A percentile compares a stretch with the other conserved stretches of the same genome.
These are phyloP conservation scores for Gadus chalcogrammus DNA, from an alignment of 2,113 vertebrate species.

Conservation along the genomic window DNA sequence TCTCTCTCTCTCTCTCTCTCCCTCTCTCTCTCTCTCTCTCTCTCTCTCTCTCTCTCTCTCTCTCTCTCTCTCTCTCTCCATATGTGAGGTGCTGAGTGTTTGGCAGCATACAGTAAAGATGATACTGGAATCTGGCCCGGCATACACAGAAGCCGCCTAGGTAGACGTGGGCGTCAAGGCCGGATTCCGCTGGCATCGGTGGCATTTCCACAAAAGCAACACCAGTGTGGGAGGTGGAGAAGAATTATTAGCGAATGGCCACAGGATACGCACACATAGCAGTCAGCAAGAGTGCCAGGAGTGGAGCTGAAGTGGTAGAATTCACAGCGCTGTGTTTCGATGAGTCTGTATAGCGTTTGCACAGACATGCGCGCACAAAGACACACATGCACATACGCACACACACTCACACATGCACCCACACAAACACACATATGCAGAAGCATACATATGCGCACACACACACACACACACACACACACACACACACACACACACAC, in stretches of 20 bases:
- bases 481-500: slow-evolving; percentile 1
- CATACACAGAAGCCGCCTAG: neutral
- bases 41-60: too few relatives aligned
- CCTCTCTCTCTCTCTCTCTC: neutral
- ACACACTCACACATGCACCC: neutral
- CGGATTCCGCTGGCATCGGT: slow-evolving; percentile 15
- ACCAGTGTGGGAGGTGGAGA: slow-evolving; percentile 22
- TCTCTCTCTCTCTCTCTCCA: neutral
- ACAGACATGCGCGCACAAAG: neutral
- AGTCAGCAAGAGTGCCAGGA: slow-evolving; percentile 2
- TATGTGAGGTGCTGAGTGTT: slow-evolving; percentile 5
- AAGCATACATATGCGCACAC: neutral
- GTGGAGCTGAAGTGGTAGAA: slow-evolving; percentile 27
- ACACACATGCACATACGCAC: neutral
- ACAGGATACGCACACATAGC: slow-evolving; percentile 27
- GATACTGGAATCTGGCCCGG: slow-evolving; percentile 4
- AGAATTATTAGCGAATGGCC: slow-evolving; percentile 32
- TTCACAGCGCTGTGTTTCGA: slow-evolving; percentile 6
- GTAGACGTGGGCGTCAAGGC: neutral
- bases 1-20: too few relatives aligned
- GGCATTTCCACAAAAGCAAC: slow-evolving; percentile 26
- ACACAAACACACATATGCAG: neutral
- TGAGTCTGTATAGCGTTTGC: slow-evolving; percentile 2
- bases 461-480: neutral
- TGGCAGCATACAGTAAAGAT: neutral